phyloP scores from a whole-genome alignment of 2,113 vertebrate genomes.

The Mormoops blainvillei region DNA sequence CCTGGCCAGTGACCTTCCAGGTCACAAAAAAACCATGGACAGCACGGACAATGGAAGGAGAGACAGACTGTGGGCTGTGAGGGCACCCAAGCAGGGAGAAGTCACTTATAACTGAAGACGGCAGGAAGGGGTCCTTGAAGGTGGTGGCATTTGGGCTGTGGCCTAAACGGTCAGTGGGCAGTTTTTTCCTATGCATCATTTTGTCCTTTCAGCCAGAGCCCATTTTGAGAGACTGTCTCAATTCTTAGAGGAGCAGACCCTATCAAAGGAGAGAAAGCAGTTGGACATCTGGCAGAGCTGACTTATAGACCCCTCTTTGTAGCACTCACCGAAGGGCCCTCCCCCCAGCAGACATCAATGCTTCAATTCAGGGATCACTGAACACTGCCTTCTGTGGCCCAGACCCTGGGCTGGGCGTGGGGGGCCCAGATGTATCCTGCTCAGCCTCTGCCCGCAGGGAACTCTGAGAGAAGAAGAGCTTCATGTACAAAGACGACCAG shows the following conservation, averaged over 20 bases:
- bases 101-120: neutral
- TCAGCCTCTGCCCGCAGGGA: slow-evolving; percentile 61
- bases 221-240: slow-evolving; percentile 39
- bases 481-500: slow-evolving; percentile 62
- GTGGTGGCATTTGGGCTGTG: neutral
- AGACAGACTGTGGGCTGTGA: neutral
- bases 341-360: slow-evolving; percentile 68
- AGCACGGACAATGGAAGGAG: neutral
- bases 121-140: neutral
- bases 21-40: neutral
- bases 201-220: slow-evolving; percentile 22
- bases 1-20: neutral
- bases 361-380: slow-evolving; percentile 68
- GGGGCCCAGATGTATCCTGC: slow-evolving; percentile 69
- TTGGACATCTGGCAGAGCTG: slow-evolving; percentile 70
- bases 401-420: slow-evolving; percentile 43
- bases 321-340: slow-evolving; percentile 57
- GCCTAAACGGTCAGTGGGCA: neutral
- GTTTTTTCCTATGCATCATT: neutral
- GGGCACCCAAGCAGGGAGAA: neutral
- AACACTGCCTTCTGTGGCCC: slow-evolving; percentile 65
- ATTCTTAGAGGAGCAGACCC: slow-evolving; percentile 44
- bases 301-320: slow-evolving; percentile 73
- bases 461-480: slow-evolving; percentile 64
- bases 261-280: slow-evolving; percentile 46